A percentile compares a stretch with the other conserved stretches of the same genome.
Conservation (phyloP, 2,888 invertebrate species). For the Aethes cnicana region DNA sequence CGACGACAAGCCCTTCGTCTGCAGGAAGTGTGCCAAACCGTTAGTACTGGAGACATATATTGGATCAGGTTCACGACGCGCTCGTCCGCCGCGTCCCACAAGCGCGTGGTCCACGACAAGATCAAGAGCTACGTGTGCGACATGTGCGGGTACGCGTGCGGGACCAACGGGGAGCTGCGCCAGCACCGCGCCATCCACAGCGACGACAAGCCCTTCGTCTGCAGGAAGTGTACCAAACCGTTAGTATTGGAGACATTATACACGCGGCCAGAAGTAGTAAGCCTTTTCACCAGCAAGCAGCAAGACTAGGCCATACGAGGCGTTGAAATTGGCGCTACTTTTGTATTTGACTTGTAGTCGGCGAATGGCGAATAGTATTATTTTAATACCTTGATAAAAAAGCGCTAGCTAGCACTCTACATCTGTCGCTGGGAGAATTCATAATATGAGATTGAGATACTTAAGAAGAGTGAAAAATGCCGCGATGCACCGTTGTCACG, state of each 20-base stretch:
- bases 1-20: slow-evolving; percentile 79
- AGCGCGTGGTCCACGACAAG: slow-evolving; percentile 80
- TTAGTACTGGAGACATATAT: slow-evolving; percentile 39
- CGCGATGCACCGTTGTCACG: no score
- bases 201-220: slow-evolving; percentile 79
- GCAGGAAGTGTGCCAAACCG: slow-evolving; percentile 77
- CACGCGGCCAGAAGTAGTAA: no score
- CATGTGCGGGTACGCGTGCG: slow-evolving; percentile 81
- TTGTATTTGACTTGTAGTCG: no score
- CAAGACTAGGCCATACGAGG: no score
- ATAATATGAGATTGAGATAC: no score
- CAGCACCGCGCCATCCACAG: slow-evolving; percentile 83
- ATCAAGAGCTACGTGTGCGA: slow-evolving; percentile 82
- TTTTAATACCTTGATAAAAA: no score
- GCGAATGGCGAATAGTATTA: no score
- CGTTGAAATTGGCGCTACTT: no score
- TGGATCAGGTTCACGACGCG: slow-evolving; percentile 48
- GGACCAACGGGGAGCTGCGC: slow-evolving; percentile 80
- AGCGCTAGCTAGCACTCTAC: no score
- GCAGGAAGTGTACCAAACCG: slow-evolving; percentile 77
- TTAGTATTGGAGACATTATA: slow-evolving; percentile 42
- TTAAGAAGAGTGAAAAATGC: no score
- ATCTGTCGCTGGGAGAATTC: no score
- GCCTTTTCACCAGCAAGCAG: no score
- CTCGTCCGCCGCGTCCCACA: slow-evolving; percentile 77